phyloP scores from a whole-genome alignment of 2,888 invertebrate species.

The Ferrisia virgata region DNA sequence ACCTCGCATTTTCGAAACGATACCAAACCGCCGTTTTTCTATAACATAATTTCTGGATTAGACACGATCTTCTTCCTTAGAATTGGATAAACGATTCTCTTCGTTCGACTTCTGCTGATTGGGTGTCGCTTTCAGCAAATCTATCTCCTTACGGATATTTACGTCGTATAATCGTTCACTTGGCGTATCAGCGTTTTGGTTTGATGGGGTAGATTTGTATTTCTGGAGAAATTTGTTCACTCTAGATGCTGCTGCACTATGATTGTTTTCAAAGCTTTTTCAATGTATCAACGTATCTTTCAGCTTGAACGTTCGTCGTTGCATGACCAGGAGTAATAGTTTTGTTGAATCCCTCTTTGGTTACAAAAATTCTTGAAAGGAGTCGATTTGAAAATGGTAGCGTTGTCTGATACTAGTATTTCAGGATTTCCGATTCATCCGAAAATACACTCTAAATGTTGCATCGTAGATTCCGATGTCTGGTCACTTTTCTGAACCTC shows the following conservation, averaged over 20 bases:
- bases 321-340: constrained; percentile 46
- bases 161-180: background rate
- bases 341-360: constrained; percentile 48
- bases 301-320: constrained; percentile 47
- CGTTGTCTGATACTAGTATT: constrained; percentile 23
- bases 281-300: constrained; percentile 47
- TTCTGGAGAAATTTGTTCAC: background rate
- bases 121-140: background rate
- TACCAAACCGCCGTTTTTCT: background rate
- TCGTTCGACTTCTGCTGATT: background rate
- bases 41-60: background rate
- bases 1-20: background rate
- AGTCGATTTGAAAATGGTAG: background rate
- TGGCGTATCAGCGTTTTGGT: background rate
- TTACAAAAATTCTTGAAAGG: constrained; percentile 27
- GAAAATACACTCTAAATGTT: background rate
- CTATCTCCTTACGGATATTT: background rate
- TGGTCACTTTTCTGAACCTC: background rate
- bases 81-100: background rate
- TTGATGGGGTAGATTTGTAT: background rate
- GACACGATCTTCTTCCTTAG: background rate
- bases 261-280: constrained; percentile 39
- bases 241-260: background rate
- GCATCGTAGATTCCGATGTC: background rate
- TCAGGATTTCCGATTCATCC: background rate